Percentiles rank a stretch among this genome's conserved stretches.
Conservation (phyloP, 2,888 invertebrate genomes). For the Notodromas monacha region DNA sequence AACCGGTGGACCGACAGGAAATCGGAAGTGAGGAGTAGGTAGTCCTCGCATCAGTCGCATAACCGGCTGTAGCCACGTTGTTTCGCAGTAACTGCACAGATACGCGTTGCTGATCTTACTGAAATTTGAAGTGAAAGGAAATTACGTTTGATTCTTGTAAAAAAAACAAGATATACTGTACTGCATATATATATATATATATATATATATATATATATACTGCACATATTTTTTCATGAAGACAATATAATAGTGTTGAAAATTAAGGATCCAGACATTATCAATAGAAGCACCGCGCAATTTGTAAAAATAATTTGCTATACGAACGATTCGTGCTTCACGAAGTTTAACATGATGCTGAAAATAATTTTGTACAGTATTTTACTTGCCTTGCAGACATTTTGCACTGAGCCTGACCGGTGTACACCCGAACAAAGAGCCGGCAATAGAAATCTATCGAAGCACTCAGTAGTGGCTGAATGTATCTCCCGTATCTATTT, state of each 20-base stretch:
- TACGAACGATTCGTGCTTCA: no score
- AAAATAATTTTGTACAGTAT: no score
- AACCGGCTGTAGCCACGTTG: constrained; percentile 37
- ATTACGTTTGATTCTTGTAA: no score
- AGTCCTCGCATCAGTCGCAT: constrained; percentile 22
- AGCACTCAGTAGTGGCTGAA: constrained; percentile 55
- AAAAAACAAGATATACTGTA: no score
- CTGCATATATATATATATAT: no score
- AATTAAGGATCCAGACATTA: no score
- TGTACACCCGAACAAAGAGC: constrained; percentile 52
- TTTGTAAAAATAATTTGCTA: no score
- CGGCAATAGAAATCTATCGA: constrained; percentile 89
- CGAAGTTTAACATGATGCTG: no score
- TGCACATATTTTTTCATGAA: no score
- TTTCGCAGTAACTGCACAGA: constrained; percentile 65
- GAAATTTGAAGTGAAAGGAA: constrained; percentile 9
- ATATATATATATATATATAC: no score
- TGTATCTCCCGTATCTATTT: constrained; percentile 65
- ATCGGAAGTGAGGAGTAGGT: constrained; percentile 25
- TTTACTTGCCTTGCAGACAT: constrained; percentile 32
- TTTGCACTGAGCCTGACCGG: constrained; percentile 53
- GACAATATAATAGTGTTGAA: no score
- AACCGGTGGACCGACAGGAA: constrained; percentile 35
- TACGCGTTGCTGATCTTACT: constrained; percentile 60
- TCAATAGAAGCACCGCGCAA: no score